Base-by-base conservation (phyloP, 2,888 invertebrate species). In the Caradrina kadenii region DNA sequence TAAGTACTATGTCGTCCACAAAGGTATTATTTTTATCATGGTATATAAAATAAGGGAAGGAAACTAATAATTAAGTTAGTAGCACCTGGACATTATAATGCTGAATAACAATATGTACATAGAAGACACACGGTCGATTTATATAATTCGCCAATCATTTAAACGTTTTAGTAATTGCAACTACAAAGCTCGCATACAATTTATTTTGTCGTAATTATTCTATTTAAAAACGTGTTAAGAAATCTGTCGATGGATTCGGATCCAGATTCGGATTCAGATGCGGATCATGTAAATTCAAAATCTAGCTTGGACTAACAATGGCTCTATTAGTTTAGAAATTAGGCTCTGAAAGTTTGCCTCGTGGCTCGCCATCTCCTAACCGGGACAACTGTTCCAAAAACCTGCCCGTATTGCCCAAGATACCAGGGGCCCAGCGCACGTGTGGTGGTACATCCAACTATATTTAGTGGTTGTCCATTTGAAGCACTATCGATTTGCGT, bases 401-500 rank as follows among this genome's bases (percentile, higher is more conserved):
- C 59, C 55, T 55, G 60, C 67, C 68, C 59, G 59, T 59, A 56
- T 73, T 67, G 76, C 21, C 69, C 79, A 39, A 78, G 84, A 83
- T 87, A 88, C 86, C 80, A 89, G 87, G 83, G 78, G 79, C 63
- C 67, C 86, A 89, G 75, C 73, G 86, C 83, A 86, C 83, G 86
- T 82, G 79, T 84, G 86, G 79, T 79, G 84, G 79, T 87, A 82
- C 77, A 81, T 83, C 74, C 82, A 81, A 85, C 88, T 93, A 93
- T 92, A 93, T 93, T 91, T 92, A 93, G 93, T 92, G 91, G 65
- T 90, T 93, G 93, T 93, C 94, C 94, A 94, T 94, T 94, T 91
- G 91, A 93, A 93, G 94, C 93, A 93, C 91, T 95, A 96, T 95
- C 93, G 96, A 95, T 95, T 94, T 86, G 91, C 87, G 91, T 89